phyloP scores from a whole-genome alignment of 2,797 vertebrate species.

The Rhinatrema bivittatum region DNA sequence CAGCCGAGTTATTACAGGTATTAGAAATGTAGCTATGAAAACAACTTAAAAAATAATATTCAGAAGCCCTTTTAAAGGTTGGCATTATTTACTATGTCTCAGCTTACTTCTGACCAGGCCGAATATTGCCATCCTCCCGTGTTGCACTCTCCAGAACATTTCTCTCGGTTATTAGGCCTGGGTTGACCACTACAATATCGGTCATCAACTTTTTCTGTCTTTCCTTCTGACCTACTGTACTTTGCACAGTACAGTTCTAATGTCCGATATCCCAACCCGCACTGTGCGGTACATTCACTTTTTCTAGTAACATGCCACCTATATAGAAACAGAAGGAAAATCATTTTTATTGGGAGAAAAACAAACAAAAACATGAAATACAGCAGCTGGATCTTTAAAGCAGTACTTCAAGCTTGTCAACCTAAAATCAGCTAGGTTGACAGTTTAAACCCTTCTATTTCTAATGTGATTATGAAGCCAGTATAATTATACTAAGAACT shows the following conservation, averaged over 20 bases:
- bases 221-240: constrained; percentile 71
- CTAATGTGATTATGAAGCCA: too few species aligned
- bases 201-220: constrained; percentile 83
- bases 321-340: not conserved
- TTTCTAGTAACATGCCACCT: constrained; percentile 88
- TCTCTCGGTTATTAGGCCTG: constrained; percentile 82
- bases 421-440: too few species aligned
- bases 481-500: too few species aligned
- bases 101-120: constrained; percentile 86
- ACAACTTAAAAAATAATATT: too few species aligned
- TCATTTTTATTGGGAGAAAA: not conserved
- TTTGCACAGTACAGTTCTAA: constrained; percentile 87
- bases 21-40: too few species aligned
- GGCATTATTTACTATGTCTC: too few species aligned
- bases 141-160: constrained; percentile 86
- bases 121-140: constrained; percentile 90
- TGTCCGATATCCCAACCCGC: constrained; percentile 79
- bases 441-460: too few species aligned
- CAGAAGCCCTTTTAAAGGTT: too few species aligned
- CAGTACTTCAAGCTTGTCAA: too few species aligned
- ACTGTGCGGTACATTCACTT: constrained; percentile 87
- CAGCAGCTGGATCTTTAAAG: too few species aligned
- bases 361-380: too few species aligned
- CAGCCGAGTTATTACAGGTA: too few species aligned
- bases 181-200: constrained; percentile 72